A percentile compares a stretch with the other conserved stretches of the same genome.
Conservation (phyloP, 2,113 vertebrate species). For the Marcusenius ussheri region DNA sequence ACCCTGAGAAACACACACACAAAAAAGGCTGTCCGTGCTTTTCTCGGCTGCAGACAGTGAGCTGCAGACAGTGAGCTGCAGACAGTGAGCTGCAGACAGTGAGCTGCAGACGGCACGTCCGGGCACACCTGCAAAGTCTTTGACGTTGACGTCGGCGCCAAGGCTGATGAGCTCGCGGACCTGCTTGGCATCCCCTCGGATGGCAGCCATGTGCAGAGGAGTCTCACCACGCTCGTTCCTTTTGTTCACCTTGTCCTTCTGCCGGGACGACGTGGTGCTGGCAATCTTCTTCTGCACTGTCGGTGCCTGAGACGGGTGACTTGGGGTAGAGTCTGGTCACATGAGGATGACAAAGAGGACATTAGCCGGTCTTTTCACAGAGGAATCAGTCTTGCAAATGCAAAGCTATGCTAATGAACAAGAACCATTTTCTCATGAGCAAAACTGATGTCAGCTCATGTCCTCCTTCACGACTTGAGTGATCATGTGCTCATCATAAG, state of each 20-base stretch:
- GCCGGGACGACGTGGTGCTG: constrained; percentile 79
- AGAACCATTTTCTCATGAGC: neutral
- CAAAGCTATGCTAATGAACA: neutral
- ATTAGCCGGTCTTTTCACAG: neutral
- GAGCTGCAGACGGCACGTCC: neutral
- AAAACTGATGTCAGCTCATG: neutral
- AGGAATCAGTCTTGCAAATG: neutral
- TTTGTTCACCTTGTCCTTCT: constrained; percentile 99
- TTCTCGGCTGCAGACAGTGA: neutral
- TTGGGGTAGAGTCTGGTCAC: constrained; percentile 79
- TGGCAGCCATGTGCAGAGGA: constrained; percentile 93
- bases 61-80: neutral
- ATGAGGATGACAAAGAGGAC: constrained; percentile 19
- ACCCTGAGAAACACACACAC: constrained; percentile 59
- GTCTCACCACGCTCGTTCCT: constrained; percentile 96
- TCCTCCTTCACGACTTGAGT: neutral
- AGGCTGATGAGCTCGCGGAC: constrained; percentile 93
- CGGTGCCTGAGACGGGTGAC: constrained; percentile 81
- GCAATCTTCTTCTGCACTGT: constrained; percentile 86
- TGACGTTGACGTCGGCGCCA: constrained; percentile 94
- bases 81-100: neutral
- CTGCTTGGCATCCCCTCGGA: constrained; percentile 90
- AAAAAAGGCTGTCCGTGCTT: neutral
- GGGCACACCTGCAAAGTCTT: constrained; percentile 91
- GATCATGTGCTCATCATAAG: neutral